Conservation (phyloP, 2,113 vertebrate species). For the Lathamus discolor region DNA sequence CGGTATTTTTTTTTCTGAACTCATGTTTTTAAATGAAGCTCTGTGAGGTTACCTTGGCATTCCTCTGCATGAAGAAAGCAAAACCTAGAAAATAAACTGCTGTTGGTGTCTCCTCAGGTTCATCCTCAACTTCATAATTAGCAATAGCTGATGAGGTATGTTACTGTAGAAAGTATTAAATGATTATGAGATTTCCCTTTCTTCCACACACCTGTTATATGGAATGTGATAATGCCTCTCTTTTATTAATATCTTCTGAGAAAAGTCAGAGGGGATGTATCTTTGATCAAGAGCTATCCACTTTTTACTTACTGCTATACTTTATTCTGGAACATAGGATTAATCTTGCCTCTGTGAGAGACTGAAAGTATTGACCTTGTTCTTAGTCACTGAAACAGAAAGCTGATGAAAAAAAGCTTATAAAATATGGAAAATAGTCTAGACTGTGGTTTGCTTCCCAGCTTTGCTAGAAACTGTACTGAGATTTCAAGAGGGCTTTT, state of each 20-base stretch:
- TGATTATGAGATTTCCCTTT: not conserved
- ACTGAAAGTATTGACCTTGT: not conserved
- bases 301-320: not conserved
- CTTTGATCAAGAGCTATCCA: not conserved
- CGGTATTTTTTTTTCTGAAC: slow-evolving; percentile 25
- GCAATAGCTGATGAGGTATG: not conserved
- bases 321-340: not conserved
- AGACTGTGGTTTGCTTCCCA: not conserved
- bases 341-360: not conserved
- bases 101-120: not conserved
- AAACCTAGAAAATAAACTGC: not conserved
- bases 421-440: not conserved
- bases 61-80: not conserved
- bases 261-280: not conserved
- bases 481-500: not conserved
- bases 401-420: not conserved
- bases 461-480: not conserved
- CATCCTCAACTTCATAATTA: not conserved
- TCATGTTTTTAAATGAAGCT: slow-evolving; percentile 14
- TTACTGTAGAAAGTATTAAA: slow-evolving; percentile 27
- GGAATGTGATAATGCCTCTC: slow-evolving; percentile 15
- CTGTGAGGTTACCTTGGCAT: slow-evolving; percentile 12
- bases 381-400: not conserved
- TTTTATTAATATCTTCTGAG: slow-evolving; percentile 32
- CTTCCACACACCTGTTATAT: slow-evolving; percentile 40